Conservation (phyloP, 1,140 invertebrate species). For the Drosophila kepulauana region DNA sequence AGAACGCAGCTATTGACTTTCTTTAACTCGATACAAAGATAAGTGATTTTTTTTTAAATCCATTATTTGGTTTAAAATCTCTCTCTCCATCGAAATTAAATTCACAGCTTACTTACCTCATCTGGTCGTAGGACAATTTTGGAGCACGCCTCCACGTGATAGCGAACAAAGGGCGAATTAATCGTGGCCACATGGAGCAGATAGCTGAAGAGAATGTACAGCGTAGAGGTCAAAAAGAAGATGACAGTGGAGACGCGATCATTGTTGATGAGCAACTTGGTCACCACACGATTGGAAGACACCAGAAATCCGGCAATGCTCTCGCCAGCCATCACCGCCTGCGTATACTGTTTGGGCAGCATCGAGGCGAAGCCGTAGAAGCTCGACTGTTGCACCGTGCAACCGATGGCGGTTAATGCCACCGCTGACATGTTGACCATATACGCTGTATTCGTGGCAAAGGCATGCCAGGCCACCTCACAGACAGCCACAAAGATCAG, state of each 20-base stretch:
- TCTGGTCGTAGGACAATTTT: slow-evolving; percentile 92
- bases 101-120: slow-evolving; percentile 87
- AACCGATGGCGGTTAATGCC: slow-evolving; percentile 94
- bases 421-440: slow-evolving; percentile 93
- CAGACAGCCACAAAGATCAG: slow-evolving; percentile 93
- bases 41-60: too few relatives aligned
- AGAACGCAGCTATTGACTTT: too few relatives aligned
- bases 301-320: slow-evolving; percentile 95
- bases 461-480: slow-evolving; percentile 94
- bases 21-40: too few relatives aligned
- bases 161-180: slow-evolving; percentile 92
- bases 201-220: slow-evolving; percentile 91
- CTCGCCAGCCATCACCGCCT: slow-evolving; percentile 97
- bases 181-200: slow-evolving; percentile 91
- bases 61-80: too few relatives aligned
- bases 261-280: slow-evolving; percentile 91
- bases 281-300: slow-evolving; percentile 92
- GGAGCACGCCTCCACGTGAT: slow-evolving; percentile 91
- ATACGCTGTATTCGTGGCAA: slow-evolving; percentile 89
- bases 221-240: slow-evolving; percentile 93
- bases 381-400: slow-evolving; percentile 95
- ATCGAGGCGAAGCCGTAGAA: slow-evolving; percentile 97
- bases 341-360: slow-evolving; percentile 94
- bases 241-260: slow-evolving; percentile 92
- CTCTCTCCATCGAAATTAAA: too few relatives aligned